These are phyloP conservation scores for Bujurquina vittata DNA, from an alignment of 2,113 vertebrate species.

Conservation along the genomic window DNA sequence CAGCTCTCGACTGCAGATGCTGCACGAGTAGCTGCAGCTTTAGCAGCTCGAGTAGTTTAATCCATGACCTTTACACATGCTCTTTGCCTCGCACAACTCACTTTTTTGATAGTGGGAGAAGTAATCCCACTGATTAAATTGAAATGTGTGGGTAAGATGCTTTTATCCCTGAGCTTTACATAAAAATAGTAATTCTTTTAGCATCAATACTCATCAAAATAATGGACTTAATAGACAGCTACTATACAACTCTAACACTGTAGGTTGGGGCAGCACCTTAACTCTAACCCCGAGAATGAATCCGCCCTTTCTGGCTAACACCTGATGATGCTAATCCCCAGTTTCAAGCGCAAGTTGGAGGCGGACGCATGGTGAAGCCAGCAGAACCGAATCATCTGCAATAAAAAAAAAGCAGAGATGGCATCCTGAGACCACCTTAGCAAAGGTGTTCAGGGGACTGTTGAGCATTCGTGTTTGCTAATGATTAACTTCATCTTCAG, in stretches of 20 bases:
- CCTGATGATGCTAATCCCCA: no score
- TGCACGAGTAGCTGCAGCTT: slow-evolving; percentile 3
- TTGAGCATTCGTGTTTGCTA: no score
- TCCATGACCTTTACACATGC: slow-evolving; percentile 2
- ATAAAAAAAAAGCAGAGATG: no score
- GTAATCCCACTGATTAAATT: neutral
- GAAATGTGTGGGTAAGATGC: neutral
- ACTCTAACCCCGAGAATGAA: no score
- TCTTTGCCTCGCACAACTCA: neutral
- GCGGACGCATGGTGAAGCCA: no score
- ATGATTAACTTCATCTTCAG: no score
- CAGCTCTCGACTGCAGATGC: neutral
- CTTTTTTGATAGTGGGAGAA: neutral
- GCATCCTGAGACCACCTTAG: no score
- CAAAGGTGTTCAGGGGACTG: no score
- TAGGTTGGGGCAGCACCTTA: neutral
- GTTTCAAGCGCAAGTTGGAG: no score
- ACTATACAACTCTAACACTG: neutral
- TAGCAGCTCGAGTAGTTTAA: slow-evolving; percentile 1
- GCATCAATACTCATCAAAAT: neutral
- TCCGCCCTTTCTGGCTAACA: no score
- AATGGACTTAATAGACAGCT: neutral
- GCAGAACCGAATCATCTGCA: no score
- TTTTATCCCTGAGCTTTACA: neutral
- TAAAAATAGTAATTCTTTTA: neutral